Evolutionary conservation across 2,888 invertebrate genomes (phyloP).

Genomic region (Drosophila recens): DNA sequence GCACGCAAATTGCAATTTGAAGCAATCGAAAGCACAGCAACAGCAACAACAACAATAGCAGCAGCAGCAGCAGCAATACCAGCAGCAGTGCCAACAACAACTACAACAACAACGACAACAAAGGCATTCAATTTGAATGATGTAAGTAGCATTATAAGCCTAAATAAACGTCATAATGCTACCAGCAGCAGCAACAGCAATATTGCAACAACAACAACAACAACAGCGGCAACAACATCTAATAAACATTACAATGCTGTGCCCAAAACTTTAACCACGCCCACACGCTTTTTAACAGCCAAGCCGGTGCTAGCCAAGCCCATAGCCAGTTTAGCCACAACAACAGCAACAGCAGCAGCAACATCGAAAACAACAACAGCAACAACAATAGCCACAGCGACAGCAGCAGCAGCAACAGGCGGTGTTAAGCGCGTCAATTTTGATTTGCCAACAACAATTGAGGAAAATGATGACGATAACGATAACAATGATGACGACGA

Average conservation of each 20-base stretch:
- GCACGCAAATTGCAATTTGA: conserved; percentile 44
- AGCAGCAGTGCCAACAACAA: conserved; percentile 14
- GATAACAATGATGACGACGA: conserved; percentile 35
- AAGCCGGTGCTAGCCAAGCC: conserved; percentile 62
- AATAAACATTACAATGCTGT: conserved; percentile 53
- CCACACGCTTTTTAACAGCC: conserved; percentile 71
- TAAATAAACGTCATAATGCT: conserved; percentile 68
- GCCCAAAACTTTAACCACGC: conserved; percentile 73
- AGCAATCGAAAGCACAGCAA: conserved; percentile 32
- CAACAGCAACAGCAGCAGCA: conserved; percentile 12
- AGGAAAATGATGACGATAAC: conserved; percentile 39
- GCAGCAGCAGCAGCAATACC: conserved; percentile 24
- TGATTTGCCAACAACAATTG: conserved; percentile 69
- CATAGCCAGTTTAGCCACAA: conserved; percentile 31
- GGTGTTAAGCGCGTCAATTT: conserved; percentile 76
- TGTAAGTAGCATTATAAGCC: conserved; percentile 71
- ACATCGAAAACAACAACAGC: conserved; percentile 6
- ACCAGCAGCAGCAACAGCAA: conserved; percentile 51
- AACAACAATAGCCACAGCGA: conserved; percentile 8
- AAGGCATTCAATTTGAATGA: conserved; percentile 76
- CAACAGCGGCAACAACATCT: conserved; percentile 27
- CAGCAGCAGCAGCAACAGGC: conserved; percentile 46
- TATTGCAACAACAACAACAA: conserved; percentile 33
- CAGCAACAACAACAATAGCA: conserved; percentile 37
- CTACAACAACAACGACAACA: conserved; percentile 28